Conservation (phyloP, 2,797 vertebrate species). For the Aselliscus stoliczkanus region DNA sequence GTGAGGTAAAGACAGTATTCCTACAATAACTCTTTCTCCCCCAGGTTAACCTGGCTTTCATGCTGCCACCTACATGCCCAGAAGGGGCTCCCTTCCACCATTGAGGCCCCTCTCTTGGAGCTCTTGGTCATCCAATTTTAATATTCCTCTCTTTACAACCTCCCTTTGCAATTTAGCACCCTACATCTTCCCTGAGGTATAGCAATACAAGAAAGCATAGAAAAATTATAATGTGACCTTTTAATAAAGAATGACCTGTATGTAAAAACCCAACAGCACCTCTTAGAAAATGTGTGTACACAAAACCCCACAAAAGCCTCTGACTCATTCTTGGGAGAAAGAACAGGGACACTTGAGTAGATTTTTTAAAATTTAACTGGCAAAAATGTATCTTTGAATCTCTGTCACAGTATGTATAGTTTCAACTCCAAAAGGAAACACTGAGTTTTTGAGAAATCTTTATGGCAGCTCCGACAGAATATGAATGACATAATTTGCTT, state of each 20-base stretch:
- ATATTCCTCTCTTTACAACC: neutral
- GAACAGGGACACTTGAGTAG: conserved; percentile 20
- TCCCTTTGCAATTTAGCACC: conserved; percentile 31
- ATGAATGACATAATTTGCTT: conserved; percentile 6
- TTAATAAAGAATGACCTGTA: conserved; percentile 54
- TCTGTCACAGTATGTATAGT: neutral
- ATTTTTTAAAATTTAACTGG: conserved; percentile 42
- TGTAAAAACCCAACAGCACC: conserved; percentile 8
- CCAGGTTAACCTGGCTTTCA: neutral
- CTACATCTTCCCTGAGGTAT: conserved; percentile 23
- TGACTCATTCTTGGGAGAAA: conserved; percentile 13
- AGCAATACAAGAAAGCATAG: conserved; percentile 25
- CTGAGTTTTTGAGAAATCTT: conserved; percentile 16
- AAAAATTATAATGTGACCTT: conserved; percentile 61
- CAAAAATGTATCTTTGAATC: conserved; percentile 16
- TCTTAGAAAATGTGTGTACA: conserved; percentile 39
- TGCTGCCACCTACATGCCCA: neutral
- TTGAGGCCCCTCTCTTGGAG: neutral
- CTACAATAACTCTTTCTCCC: neutral
- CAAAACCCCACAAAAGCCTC: conserved; percentile 36
- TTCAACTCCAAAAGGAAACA: conserved; percentile 37
- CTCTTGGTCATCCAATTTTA: conserved; percentile 13
- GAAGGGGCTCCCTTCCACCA: neutral
- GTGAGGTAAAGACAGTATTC: neutral
- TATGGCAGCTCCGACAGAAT: conserved; percentile 10